Evolutionary conservation across 2,888 invertebrate species (phyloP), one percentile per base, ranked within the genome.

Genomic region (Drosophila imparisetae): DNA sequence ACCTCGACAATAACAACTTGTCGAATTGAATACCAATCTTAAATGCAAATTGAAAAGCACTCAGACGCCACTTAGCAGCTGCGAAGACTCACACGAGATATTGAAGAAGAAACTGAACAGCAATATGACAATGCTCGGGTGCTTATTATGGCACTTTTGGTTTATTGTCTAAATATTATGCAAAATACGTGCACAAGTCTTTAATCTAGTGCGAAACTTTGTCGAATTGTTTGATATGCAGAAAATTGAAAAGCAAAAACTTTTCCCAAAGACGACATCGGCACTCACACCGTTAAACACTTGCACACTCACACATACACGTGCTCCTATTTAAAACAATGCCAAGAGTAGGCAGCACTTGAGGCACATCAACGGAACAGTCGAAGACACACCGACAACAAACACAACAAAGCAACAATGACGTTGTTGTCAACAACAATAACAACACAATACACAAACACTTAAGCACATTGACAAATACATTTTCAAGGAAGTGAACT

Each of bases 231-330:
- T 79, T 77, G 77, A 80, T 78, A 86, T 80, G 84, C 82, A 81
- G 85, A 80, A 86, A 89, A 86, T 89, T 86, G 85, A 86, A 89
- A 86, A 71, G 71, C 70, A 73, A 86, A 86, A 89, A 84, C 86
- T 86, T 73, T 55, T 66, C 80, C 55, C 42, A 36, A 36, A 29
- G 36, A 58, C 45, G 21, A 36, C 36, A 60, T 40, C 24, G 50
- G 60, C 42, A 58, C 50, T 50, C 54, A 57, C 54, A 49, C 50
- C 36, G 53, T 49, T 8, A 62, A 45, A 59, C 27, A 70, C 21
- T 21, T 42, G 13, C 42, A 21, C 21, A 24, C 24, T 4, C 7
- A 21, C 15, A 45, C 13, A 15, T 2, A 4, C 15, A 45, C 15
- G 6, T 15, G 45, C 15, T 45, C 65, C 42, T 49, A 66, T 53